Evolutionary conservation across 2,888 invertebrate genomes (phyloP).

Genomic region (Chymomyza fuscimana): DNA sequence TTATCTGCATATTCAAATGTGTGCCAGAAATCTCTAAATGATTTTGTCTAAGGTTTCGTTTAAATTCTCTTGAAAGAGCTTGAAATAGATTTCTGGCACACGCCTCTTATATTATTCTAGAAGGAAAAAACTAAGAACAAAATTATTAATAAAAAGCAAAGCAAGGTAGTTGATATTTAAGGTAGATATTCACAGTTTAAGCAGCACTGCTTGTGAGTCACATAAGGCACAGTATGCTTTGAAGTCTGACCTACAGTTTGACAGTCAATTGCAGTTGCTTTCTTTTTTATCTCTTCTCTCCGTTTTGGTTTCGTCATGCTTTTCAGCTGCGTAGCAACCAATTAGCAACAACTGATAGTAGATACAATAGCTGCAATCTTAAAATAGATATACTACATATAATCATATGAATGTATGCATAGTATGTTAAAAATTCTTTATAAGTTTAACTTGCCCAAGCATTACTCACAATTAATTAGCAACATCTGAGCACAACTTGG

Average conservation of each 20-base stretch:
- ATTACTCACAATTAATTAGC: not conserved
- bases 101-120: too few relatives aligned
- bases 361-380: not conserved
- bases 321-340: not conserved
- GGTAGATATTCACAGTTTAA: not conserved
- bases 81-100: too few relatives aligned
- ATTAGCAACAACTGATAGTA: not conserved
- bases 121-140: not conserved
- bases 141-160: not conserved
- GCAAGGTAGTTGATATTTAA: not conserved
- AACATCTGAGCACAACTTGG: not conserved
- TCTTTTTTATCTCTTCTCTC: not conserved
- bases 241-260: not conserved
- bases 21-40: too few relatives aligned
- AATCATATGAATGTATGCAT: constrained; percentile 13
- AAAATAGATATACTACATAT: constrained; percentile 1
- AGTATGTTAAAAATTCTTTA: not conserved
- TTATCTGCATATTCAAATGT: not conserved
- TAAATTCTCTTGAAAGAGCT: too few relatives aligned
- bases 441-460: not conserved
- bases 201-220: not conserved
- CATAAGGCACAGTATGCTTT: not conserved
- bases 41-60: too few relatives aligned
- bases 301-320: not conserved
- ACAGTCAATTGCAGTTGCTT: not conserved